Percentiles rank a stretch among this genome's conserved stretches.
Conservation (phyloP, 1,140 invertebrate species). For the Geopemphigus sp. region DNA sequence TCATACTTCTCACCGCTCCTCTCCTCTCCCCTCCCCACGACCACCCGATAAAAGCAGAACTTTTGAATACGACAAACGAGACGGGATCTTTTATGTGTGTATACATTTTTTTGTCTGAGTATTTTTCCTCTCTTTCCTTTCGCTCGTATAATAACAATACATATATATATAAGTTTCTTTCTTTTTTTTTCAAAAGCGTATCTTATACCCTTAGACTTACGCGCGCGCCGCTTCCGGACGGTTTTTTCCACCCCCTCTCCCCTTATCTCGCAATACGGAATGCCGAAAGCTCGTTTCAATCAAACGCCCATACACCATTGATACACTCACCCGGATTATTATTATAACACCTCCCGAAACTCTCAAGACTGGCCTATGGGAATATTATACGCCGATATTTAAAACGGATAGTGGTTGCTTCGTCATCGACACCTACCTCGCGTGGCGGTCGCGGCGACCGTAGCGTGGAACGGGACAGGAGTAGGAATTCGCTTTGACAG, state of each 20-base stretch:
- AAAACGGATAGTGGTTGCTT: conserved; percentile 9
- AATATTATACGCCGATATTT: conserved; percentile 1
- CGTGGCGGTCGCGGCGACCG: not conserved
- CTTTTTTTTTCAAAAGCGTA: conserved; percentile 23
- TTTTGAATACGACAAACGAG: conserved; percentile 48
- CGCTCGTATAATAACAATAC: conserved; percentile 44
- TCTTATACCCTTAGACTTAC: not conserved
- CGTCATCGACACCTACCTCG: conserved; percentile 23
- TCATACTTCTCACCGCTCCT: no score
- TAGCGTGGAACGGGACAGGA: no score
- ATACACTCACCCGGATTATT: not conserved
- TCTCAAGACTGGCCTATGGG: not conserved
- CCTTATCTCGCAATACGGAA: not conserved
- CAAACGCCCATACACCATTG: not conserved
- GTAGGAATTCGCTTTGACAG: not conserved
- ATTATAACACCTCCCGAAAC: not conserved
- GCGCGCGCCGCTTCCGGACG: not conserved
- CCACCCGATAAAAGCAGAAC: conserved; percentile 34
- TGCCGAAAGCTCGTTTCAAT: not conserved
- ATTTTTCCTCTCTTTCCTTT: not conserved
- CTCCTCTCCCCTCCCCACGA: no score
- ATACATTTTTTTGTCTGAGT: not conserved
- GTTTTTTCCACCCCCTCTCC: not conserved
- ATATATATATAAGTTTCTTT: not conserved
- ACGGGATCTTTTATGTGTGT: not conserved